Evolutionary conservation across 2,113 vertebrate genomes (phyloP), one percentile per base, ranked within the genome.

Genomic region (Melanostigma gelatinosum): DNA sequence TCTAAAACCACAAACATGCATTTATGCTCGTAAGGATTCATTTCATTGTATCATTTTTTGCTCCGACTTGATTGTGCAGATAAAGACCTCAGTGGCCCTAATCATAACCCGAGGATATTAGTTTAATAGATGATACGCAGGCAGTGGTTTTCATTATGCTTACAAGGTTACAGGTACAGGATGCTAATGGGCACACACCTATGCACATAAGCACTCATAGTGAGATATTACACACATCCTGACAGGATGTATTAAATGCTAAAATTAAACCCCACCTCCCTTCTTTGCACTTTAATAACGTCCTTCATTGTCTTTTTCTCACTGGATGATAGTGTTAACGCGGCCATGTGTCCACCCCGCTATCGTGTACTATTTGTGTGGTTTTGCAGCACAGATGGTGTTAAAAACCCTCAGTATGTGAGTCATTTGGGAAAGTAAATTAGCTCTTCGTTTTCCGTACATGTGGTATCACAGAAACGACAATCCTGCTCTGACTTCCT

Each of bases 131-230:
- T 22, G 54, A 86, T 75, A 84, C 73, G 42, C 40, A 80, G 69
- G 22, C 66, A n/a, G 60, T 72, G 57, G 57, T 71, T 83, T 92
- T 85, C 58, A 85, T 90, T 84, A 85, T 82, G 66, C 69, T 86
- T 84, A 75, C 77, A 73, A 82, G 82, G 64, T 87, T 91, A 66
- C 44, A 75, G 82, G 50, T 65, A 82, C 77, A 79, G 64, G 40
- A 73, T 75, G 76, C 22, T 22, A 61, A 70, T 52, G 3, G 27
- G 52, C 76, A 32, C 3, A 50, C 54, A 63, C 42, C 13, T 42
- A 50, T 70, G 8, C 55, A 42, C 44, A 36, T 63, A 38, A n/a
- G 24, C 83, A 75, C 60, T 40, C 75, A 57, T 62, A 22, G 34
- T 76, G 71, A 65, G 67, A 68, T 46, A 12, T 46, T n/a, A 72